Evolutionary conservation across 1,140 invertebrate species (phyloP), one percentile per base, ranked within the genome.

Genomic region (Babylonia areolata): DNA sequence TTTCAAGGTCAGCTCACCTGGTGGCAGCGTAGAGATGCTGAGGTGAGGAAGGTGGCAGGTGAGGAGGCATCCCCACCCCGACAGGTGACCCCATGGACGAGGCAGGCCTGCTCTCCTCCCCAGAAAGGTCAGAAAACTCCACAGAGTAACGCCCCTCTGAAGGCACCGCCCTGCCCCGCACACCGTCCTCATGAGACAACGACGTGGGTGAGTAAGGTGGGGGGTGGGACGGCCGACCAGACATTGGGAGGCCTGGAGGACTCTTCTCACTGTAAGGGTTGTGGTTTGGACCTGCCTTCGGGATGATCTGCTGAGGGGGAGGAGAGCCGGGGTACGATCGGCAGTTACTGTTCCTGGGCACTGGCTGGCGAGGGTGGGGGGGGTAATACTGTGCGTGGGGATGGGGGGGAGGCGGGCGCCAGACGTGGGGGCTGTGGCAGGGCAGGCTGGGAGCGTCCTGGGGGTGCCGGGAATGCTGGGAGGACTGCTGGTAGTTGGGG

Each of bases 101-200:
- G 28, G 64, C 37, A n/a, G 69, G 37, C 46, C 64, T 84, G 15
- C n/a, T 64, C 31, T 54, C 77, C 40, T 81, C 73, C 58, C 31
- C 51, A 46, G 82, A 54, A 81, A 2, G 37, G 31, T 78, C 54
- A 9, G 37, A 33, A 69, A 84, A 46, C 28, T 58, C 77, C 11
- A 81, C 17, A 3, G 85, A n/a, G 37, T 73, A 78, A 3, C 54
- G 87, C 31, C 86, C 64, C 33, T 88, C 87, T 33, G 84, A 39
- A 9, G 87, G 86, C 5, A 64, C 23, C 11, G 87, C 85, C 42
- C 87, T 79, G 20, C 64, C n/a, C 12, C 35, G 75, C 3, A 33
- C 82, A 42, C 28, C n/a, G n/a, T 33, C 37, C 28, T 88, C 87
- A n/a, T 46, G 28, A 58, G 71, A 73, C 40, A 79, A 35, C 3